These are phyloP conservation scores for Nymphalis urticae DNA, from an alignment of 2,888 invertebrate species.

Conservation along the genomic window DNA sequence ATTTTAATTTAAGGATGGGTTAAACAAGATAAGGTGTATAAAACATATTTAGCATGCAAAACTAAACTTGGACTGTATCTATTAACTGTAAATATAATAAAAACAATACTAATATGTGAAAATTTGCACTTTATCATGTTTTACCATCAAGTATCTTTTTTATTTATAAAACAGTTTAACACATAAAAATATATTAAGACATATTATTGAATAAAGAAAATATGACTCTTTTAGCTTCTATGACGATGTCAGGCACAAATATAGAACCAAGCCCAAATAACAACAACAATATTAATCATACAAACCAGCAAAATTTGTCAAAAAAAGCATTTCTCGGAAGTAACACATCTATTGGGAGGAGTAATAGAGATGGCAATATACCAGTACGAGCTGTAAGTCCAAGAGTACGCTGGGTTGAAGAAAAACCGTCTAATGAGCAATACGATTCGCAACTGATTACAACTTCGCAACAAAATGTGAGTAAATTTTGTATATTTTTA, in stretches of 20 bases:
- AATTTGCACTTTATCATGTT: conserved; percentile 69
- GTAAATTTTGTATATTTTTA: conserved; percentile 35
- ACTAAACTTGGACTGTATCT: conserved; percentile 52
- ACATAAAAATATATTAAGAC: background rate
- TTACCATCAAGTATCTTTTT: conserved; percentile 39
- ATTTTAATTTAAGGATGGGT: conserved; percentile 47
- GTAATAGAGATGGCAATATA: conserved; percentile 72
- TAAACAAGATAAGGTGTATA: conserved; percentile 73
- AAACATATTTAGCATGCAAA: conserved; percentile 59
- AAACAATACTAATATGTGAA: conserved; percentile 52
- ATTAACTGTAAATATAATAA: conserved; percentile 50
- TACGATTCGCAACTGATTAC: conserved; percentile 70
- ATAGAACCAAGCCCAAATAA: conserved; percentile 78
- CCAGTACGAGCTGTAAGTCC: conserved; percentile 79
- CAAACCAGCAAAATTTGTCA: conserved; percentile 72
- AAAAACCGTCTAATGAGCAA: conserved; percentile 66
- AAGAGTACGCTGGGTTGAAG: conserved; percentile 76
- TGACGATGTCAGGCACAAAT: conserved; percentile 85
- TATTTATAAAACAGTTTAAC: conserved; percentile 7
- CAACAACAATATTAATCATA: conserved; percentile 61
- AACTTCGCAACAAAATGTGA: conserved; percentile 75
- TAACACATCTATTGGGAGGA: conserved; percentile 75
- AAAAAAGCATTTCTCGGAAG: conserved; percentile 79
- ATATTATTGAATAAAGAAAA: background rate
- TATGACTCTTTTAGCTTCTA: conserved; percentile 82